phyloP scores from a whole-genome alignment of 2,888 invertebrate species.

The Alloplasta piceator region DNA sequence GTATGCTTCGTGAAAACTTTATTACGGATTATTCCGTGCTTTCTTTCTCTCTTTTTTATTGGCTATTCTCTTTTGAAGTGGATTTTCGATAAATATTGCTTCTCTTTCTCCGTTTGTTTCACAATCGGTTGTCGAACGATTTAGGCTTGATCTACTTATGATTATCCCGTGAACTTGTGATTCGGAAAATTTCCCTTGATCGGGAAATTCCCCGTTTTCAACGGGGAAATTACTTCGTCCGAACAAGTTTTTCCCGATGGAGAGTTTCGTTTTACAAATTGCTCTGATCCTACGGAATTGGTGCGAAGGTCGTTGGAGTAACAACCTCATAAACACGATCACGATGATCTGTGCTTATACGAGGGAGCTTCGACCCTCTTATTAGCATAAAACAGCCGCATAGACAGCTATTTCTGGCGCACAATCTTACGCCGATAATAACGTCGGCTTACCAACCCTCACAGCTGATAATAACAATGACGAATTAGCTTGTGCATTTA shows the following conservation, averaged over 20 bases:
- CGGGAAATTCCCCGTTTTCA: too few species aligned
- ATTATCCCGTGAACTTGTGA: too few species aligned
- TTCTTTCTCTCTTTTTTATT: slow-evolving; percentile 20
- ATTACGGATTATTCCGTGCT: slow-evolving; percentile 3
- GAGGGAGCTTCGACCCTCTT: slow-evolving; percentile 68
- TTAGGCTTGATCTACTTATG: too few species aligned
- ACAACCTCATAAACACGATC: slow-evolving; percentile 72
- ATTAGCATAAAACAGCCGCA: slow-evolving; percentile 76
- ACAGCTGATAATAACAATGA: background rate
- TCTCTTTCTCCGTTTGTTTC: too few species aligned
- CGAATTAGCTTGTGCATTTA: background rate
- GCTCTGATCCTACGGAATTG: too few species aligned
- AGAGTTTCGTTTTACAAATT: too few species aligned
- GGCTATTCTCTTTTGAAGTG: background rate
- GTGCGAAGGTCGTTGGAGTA: slow-evolving; percentile 29
- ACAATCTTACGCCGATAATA: background rate
- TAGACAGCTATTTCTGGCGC: too few species aligned
- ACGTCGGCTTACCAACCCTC: too few species aligned
- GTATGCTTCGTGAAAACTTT: background rate
- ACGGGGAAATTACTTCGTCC: too few species aligned
- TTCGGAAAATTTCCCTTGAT: too few species aligned
- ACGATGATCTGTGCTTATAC: slow-evolving; percentile 67
- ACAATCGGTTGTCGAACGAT: too few species aligned
- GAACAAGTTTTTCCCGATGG: slow-evolving; percentile 2
- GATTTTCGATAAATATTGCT: too few species aligned